Evolutionary conservation across 2,797 vertebrate genomes (phyloP).

Genomic region (Acipenser transmontanus): DNA sequence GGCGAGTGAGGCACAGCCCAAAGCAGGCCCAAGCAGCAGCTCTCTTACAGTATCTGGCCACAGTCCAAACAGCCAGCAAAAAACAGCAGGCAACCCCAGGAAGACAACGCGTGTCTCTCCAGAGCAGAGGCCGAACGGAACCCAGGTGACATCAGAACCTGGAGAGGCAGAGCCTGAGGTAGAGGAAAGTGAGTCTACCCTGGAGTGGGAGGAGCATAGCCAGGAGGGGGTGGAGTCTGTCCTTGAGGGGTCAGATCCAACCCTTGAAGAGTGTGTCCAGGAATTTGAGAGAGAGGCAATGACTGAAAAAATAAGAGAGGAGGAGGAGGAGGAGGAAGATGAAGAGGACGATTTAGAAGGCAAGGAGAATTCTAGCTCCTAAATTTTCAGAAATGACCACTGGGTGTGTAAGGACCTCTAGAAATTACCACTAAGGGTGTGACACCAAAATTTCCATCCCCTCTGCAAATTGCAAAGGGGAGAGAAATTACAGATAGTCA

Average conservation of each 20-base stretch:
- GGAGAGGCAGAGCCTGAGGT: constrained; percentile 22
- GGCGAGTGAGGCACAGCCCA: not conserved
- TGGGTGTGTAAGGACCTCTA: too few species aligned
- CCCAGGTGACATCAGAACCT: constrained; percentile 36
- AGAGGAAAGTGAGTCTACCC: constrained; percentile 58
- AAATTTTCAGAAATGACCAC: too few species aligned
- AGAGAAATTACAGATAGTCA: too few species aligned
- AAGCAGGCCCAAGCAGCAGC: not conserved
- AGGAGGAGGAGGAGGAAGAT: constrained; percentile 34
- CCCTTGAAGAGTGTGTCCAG: constrained; percentile 11
- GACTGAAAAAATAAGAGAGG: too few species aligned
- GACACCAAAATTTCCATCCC: too few species aligned
- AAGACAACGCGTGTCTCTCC: not conserved
- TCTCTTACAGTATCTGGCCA: constrained; percentile 17
- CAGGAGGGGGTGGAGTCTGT: constrained; percentile 42
- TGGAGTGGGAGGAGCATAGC: constrained; percentile 44
- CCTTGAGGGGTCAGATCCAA: constrained; percentile 31
- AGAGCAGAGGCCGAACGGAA: constrained; percentile 27
- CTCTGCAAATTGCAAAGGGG: too few species aligned
- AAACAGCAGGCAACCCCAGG: not conserved
- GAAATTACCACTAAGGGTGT: too few species aligned
- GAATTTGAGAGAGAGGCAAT: constrained; percentile 4
- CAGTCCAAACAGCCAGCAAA: constrained; percentile 6
- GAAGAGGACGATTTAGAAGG: constrained; percentile 73
- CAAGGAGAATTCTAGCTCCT: constrained; percentile 27